Percentiles rank a stretch among this genome's conserved stretches.
Evolutionary conservation across 1,140 invertebrate species (phyloP).

Genomic region (Dendrolimus kikuchii): DNA sequence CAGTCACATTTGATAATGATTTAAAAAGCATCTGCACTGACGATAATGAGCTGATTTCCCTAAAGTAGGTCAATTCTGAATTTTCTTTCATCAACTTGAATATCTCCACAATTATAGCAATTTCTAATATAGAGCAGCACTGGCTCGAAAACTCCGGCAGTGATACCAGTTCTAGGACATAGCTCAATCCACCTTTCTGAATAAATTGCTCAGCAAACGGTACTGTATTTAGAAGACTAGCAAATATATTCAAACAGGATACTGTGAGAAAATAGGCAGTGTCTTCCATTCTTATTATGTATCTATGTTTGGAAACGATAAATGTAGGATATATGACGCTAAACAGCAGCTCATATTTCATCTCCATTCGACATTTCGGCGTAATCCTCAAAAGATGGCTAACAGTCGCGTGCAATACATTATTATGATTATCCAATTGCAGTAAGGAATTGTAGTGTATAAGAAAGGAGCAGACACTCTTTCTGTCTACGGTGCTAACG

Average conservation of each 20-base stretch:
- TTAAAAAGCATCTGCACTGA: conserved; percentile 72
- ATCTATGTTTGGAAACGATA: conserved; percentile 69
- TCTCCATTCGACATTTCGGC: conserved; percentile 66
- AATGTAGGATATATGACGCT: conserved; percentile 77
- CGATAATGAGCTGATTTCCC: conserved; percentile 50
- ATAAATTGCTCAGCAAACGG: conserved; percentile 75
- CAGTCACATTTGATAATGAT: conserved; percentile 66
- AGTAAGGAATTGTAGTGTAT: conserved; percentile 74
- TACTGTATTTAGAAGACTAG: conserved; percentile 72
- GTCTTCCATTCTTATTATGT: conserved; percentile 54
- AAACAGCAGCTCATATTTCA: conserved; percentile 74
- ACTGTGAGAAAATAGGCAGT: conserved; percentile 74
- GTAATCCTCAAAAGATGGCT: conserved; percentile 75
- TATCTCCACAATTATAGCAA: conserved; percentile 75
- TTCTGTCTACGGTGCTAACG: conserved; percentile 43
- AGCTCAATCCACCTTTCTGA: conserved; percentile 71
- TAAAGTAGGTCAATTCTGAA: conserved; percentile 34
- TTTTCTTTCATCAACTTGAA: conserved; percentile 63
- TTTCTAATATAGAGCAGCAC: conserved; percentile 76
- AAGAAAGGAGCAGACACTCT: conserved; percentile 73
- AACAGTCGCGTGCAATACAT: conserved; percentile 73
- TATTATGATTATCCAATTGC: conserved; percentile 70
- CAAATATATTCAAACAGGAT: conserved; percentile 75
- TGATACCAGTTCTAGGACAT: conserved; percentile 71
- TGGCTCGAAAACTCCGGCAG: conserved; percentile 72